These are phyloP conservation scores for Hetaerina americana DNA, from an alignment of 1,140 invertebrate species.

Conservation along the genomic window DNA sequence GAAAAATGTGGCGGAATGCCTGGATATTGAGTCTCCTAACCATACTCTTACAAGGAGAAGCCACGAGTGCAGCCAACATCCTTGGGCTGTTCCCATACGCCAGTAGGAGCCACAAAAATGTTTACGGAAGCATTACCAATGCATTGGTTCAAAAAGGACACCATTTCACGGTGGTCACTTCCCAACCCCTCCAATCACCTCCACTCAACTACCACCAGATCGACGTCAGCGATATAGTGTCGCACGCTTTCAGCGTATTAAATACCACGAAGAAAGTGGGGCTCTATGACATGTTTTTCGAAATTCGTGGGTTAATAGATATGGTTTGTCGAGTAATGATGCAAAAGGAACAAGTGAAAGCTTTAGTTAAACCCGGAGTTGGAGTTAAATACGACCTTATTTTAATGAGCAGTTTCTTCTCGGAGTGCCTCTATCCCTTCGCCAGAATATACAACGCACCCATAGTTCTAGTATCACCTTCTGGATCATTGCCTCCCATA, in stretches of 20 bases:
- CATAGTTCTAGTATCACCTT: constrained; percentile 11
- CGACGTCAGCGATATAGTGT: no score
- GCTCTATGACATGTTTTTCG: not conserved
- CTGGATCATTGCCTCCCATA: not conserved
- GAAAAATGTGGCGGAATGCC: no score
- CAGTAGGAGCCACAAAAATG: constrained; percentile 53
- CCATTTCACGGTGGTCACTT: constrained; percentile 50
- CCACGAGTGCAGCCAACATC: no score
- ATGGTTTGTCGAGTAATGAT: not conserved
- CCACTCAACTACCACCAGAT: constrained; percentile 23
- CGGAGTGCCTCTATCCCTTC: no score
- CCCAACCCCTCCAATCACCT: constrained; percentile 37
- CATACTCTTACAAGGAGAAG: no score
- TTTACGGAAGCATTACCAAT: constrained; percentile 46
- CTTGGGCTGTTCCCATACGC: constrained; percentile 47
- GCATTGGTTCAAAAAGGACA: constrained; percentile 49
- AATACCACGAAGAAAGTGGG: no score
- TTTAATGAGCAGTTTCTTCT: no score
- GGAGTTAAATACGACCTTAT: no score
- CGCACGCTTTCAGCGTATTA: no score
- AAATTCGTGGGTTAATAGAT: not conserved
- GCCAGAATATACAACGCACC: no score
- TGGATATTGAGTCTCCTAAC: no score
- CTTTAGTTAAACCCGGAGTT: not conserved
- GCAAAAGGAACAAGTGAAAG: not conserved